A percentile compares a stretch with the other conserved stretches of the same genome.
These are phyloP conservation scores for Tipula lateralis DNA, from an alignment of 2,888 invertebrate species.

Conservation along the genomic window DNA sequence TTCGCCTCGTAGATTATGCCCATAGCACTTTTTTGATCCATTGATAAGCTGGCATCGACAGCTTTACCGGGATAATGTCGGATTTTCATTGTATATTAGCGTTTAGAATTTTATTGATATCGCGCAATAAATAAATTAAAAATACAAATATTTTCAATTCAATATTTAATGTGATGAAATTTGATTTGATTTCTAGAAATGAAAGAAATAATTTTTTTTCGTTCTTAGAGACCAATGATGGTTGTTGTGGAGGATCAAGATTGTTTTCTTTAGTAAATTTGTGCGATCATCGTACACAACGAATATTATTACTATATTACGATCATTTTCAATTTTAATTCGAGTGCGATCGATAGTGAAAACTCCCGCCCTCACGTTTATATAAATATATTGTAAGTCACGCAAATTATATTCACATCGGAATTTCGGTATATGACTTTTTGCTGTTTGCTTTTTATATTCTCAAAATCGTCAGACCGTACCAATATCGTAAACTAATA, in stretches of 20 bases:
- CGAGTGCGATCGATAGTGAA: neutral
- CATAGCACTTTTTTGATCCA: constrained; percentile 69
- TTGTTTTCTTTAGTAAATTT: neutral
- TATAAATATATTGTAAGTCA: neutral
- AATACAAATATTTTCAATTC: neutral
- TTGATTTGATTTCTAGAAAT: neutral
- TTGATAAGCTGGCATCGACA: constrained; percentile 60
- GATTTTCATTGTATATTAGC: constrained; percentile 53
- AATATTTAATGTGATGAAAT: neutral
- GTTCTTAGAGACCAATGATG: neutral
- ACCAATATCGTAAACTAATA: neutral
- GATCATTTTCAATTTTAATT: neutral
- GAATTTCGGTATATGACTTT: constrained; percentile 6
- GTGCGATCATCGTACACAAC: neutral
- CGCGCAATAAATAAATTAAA: neutral
- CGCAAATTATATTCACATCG: neutral
- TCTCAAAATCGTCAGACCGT: neutral
- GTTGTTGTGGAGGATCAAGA: neutral
- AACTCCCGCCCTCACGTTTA: neutral
- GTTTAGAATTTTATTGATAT: neutral
- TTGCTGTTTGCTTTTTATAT: neutral
- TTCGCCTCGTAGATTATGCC: constrained; percentile 77
- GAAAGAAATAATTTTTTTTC: neutral
- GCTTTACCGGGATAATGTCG: constrained; percentile 80
- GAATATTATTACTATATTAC: neutral